Evolutionary conservation across 92 coral and sea anemone species (phyloP).

Genomic region (Phenganax stokvisi): DNA sequence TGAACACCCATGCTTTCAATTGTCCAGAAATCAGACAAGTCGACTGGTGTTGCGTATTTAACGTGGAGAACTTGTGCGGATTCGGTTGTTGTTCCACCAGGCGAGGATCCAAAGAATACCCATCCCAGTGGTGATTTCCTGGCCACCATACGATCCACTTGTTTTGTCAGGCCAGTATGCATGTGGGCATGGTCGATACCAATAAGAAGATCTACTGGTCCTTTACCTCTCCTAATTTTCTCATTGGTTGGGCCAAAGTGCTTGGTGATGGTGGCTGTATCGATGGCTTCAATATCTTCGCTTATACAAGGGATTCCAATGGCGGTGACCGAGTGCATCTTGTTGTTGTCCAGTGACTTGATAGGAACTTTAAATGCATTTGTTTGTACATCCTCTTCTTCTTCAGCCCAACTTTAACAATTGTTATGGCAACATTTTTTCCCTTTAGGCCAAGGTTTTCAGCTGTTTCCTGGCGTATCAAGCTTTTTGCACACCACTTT

Average conservation of each 20-base stretch:
- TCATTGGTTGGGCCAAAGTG: slow-evolving; percentile 36
- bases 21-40: slow-evolving; percentile 44
- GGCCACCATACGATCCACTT: slow-evolving; percentile 42
- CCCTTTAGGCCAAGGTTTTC: slow-evolving; percentile 52
- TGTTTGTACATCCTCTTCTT: slow-evolving; percentile 38
- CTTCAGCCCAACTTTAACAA: slow-evolving; percentile 53
- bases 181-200: slow-evolving; percentile 52
- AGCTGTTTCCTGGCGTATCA: slow-evolving; percentile 49
- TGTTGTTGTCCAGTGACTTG: slow-evolving; percentile 36
- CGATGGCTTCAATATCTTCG: slow-evolving; percentile 42
- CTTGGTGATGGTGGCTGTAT: slow-evolving; percentile 29
- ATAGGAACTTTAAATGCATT: slow-evolving; percentile 38
- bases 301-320: slow-evolving; percentile 49
- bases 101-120: slow-evolving; percentile 44
- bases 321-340: slow-evolving; percentile 36
- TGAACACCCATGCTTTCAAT: slow-evolving; percentile 46
- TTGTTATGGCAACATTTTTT: slow-evolving; percentile 44
- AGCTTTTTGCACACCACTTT: slow-evolving; percentile 49
- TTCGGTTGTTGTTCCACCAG: slow-evolving; percentile 6
- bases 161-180: slow-evolving; percentile 54
- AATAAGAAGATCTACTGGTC: slow-evolving; percentile 42
- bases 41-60: slow-evolving; percentile 40
- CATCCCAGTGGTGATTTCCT: slow-evolving; percentile 40
- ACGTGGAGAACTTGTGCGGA: slow-evolving; percentile 22
- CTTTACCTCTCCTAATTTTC: slow-evolving; percentile 42